These are phyloP conservation scores for Zeus faber DNA, from an alignment of 2,113 vertebrate species.

Conservation along the genomic window DNA sequence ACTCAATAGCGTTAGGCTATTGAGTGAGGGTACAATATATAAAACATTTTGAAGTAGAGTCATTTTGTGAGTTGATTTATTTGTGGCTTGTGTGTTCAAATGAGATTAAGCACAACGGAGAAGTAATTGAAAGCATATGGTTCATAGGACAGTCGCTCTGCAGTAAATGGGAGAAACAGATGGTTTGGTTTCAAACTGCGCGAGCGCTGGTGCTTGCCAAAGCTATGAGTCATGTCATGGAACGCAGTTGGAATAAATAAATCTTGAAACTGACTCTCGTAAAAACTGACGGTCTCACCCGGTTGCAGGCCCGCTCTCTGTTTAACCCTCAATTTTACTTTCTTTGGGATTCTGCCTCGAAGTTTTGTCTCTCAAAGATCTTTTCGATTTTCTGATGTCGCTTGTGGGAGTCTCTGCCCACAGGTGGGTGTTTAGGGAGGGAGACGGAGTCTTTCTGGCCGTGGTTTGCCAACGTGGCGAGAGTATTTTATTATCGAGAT, in stretches of 20 bases:
- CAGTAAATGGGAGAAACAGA: neutral
- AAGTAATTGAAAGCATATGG: neutral
- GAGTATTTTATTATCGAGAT: too few species aligned
- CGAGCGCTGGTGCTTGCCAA: constrained; percentile 9
- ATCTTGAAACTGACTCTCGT: constrained; percentile 6
- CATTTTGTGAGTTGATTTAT: neutral
- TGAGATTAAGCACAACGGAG: constrained; percentile 10
- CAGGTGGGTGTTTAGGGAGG: too few species aligned
- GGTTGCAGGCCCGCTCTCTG: constrained; percentile 15
- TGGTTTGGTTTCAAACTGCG: constrained; percentile 19
- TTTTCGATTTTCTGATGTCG: too few species aligned
- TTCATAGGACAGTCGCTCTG: neutral
- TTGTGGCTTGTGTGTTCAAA: neutral
- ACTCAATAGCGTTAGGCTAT: neutral
- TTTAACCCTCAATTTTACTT: too few species aligned
- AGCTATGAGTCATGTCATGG: constrained; percentile 49
- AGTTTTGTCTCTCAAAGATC: too few species aligned
- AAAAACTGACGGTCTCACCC: constrained; percentile 44
- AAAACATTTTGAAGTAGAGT: neutral
- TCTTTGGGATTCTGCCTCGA: too few species aligned
- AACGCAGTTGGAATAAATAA: constrained; percentile 8
- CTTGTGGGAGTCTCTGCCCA: too few species aligned
- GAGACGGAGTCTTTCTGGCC: too few species aligned
- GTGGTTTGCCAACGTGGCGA: too few species aligned
- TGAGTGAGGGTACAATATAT: too few species aligned